A percentile compares a stretch with the other conserved stretches of the same genome.
Conservation (phyloP, 2,797 vertebrate genomes). For the Pterois miles region DNA sequence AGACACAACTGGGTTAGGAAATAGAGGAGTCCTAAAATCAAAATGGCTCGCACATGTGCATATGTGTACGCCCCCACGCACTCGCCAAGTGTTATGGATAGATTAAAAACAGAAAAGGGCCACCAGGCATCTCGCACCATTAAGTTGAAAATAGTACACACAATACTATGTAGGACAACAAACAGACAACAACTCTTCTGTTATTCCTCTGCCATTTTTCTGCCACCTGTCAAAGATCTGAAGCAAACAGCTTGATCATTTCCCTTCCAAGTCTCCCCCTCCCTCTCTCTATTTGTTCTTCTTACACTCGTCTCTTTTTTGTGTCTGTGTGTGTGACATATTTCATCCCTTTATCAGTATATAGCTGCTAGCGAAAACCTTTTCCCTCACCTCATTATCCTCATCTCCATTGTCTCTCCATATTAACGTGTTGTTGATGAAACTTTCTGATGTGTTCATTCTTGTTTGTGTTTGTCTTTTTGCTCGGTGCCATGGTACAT, state of each 20-base stretch:
- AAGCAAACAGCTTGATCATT: constrained; percentile 63
- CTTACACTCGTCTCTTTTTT: constrained; percentile 15
- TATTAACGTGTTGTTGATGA: constrained; percentile 29
- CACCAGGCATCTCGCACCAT: constrained; percentile 54
- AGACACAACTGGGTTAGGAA: constrained; percentile 69
- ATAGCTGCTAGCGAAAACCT: constrained; percentile 43
- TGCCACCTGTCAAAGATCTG: constrained; percentile 61
- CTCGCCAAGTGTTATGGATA: constrained; percentile 43
- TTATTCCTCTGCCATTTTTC: constrained; percentile 36
- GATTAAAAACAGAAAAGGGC: constrained; percentile 57
- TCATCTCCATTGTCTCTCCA: constrained; percentile 40
- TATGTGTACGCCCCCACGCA: constrained; percentile 39
- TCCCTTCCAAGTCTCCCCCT: constrained; percentile 34
- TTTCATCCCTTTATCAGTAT: constrained; percentile 49
- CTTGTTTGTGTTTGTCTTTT: constrained; percentile 33
- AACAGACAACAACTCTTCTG: constrained; percentile 46
- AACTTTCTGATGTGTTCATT: constrained; percentile 45
- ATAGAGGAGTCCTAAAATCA: constrained; percentile 63
- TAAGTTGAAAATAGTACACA: constrained; percentile 29
- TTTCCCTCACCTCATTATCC: constrained; percentile 54
- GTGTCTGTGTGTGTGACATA: constrained; percentile 23
- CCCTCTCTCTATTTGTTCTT: constrained; percentile 41
- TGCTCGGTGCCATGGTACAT: constrained; percentile 7
- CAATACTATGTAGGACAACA: constrained; percentile 52
- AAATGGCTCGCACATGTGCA: constrained; percentile 49